A percentile compares a stretch with the other conserved stretches of the same genome.
These are phyloP conservation scores for Sesamia inferens DNA, from an alignment of 2,888 invertebrate genomes.

Conservation along the genomic window DNA sequence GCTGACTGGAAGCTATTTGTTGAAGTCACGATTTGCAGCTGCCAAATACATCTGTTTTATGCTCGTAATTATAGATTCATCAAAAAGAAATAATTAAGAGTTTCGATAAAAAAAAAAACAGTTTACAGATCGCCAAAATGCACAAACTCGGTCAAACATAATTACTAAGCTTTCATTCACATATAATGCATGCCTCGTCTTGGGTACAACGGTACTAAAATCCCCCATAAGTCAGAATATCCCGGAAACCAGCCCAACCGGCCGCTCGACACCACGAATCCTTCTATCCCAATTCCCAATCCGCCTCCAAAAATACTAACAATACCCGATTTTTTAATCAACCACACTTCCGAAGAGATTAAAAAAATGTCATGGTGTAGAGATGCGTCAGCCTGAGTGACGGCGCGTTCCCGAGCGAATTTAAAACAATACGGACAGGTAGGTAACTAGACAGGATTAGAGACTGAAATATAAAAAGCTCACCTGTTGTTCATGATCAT, in stretches of 20 bases:
- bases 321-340: conserved; percentile 58
- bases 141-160: neutral
- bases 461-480: conserved; percentile 58
- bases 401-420: conserved; percentile 48
- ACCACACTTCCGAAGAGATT: conserved; percentile 45
- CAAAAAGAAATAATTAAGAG: neutral
- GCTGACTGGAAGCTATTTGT: neutral
- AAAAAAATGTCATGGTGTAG: conserved; percentile 49
- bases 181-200: neutral
- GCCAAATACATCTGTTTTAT: neutral
- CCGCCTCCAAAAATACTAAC: conserved; percentile 44
- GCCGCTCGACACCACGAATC: conserved; percentile 6
- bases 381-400: conserved; percentile 47
- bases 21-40: neutral
- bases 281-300: conserved; percentile 43
- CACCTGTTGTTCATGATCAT: conserved; percentile 69
- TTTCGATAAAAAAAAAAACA: conserved; percentile 11
- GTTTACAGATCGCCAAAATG: neutral
- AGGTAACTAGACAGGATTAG: conserved; percentile 55
- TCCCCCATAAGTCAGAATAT: neutral
- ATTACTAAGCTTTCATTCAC: neutral
- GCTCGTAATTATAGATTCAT: neutral
- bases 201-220: conserved; percentile 4
- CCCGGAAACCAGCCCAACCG: neutral
- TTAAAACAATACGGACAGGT: conserved; percentile 62